Evolutionary conservation across 2,113 vertebrate genomes (phyloP), one percentile per base, ranked within the genome.

Genomic region (Canis aureus): DNA sequence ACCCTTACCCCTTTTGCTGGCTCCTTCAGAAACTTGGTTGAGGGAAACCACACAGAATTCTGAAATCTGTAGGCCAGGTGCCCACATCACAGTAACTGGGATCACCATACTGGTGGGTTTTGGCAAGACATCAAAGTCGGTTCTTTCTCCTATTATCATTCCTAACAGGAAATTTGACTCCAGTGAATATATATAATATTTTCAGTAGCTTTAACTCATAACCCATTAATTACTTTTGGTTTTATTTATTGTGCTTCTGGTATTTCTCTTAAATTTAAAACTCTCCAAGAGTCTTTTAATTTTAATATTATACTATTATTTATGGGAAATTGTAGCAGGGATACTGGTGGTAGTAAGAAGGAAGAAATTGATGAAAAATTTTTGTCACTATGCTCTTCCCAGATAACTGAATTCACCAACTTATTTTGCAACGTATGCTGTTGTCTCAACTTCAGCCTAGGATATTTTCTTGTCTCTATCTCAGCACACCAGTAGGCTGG

Each of bases 241-340:
- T 98, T 98, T 98, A 98, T 98, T 99, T 98, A 98, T 97, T 98
- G 91, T 98, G 95, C 96, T 98, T 98, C 97, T 98, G 97, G 98
- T 97, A 98, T 98, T 98, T 97, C 94, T 98, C 96, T 97, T 97
- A 97, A 97, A 98, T 96, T 97, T 98, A 97, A 98, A 96, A 97
- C 94, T 96, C 97, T 96, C 97, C 78, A 89, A 97, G 96, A 97
- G 97, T 97, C 96, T 97, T 96, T 97, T 98, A 96, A 98, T 98
- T 93, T 95, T 97, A 95, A 95, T 96, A 97, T 98, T 97, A 86
- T 96, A 89, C 90, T 91, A 93, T 97, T 98, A 97, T 96, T 96
- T 96, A 95, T 97, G 86, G 92, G 94, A 95, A 97, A 92, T 95
- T 57, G 73, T 93, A 87, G 83, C 86, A 83, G 23, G 66, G 81